Base-by-base conservation (phyloP, 2,113 vertebrate species). In the Indicator indicator region DNA sequence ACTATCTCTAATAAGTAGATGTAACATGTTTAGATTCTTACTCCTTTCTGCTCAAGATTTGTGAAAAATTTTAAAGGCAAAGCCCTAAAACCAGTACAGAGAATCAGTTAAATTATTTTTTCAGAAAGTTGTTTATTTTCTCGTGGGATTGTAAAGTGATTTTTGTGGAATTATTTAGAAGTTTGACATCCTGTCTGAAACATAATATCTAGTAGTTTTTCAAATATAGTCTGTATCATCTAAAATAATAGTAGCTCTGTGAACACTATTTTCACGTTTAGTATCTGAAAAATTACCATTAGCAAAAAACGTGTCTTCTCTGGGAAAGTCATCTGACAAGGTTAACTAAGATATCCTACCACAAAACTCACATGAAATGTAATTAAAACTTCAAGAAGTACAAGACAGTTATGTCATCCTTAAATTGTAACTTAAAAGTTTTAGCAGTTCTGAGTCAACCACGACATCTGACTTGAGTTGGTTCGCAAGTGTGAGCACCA, bases 361-460 rank as follows among this genome's bases (percentile, higher is more conserved):
- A 46, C 23, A 68, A 77, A 68, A 75, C 11, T 59, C 42, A 71
- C 0, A 0, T 1, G 44, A 67, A 50, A 36, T 64, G 19, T 14
- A 85, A 38, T 73, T 36, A 79, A 59, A 68, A 62, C 5, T 75
- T 94, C 38, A 48, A 36, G 70, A 71, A 74, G 16, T n/a, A 68
- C 5, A 62, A 50, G 13, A 20, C 5, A 30, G 1, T 1, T 54
- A 6, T 2, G 1, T 40, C 5, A 1, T 46, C 58, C 19, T 59
- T 4, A 2, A 62, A 36, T 21, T 48, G 48, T 48, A 48, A 48
- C 48, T 46, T 48, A 21, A 48, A 48, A 48, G 48, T 48, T 48
- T 21, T 48, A 48, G 48, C 48, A 48, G 48, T 48, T 48, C 48
- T 21, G 48, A 48, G 48, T 17, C 48, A 48, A 48, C 11, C 20